Base-by-base conservation (phyloP, 1,140 invertebrate genomes). In the Colletes gigas region DNA sequence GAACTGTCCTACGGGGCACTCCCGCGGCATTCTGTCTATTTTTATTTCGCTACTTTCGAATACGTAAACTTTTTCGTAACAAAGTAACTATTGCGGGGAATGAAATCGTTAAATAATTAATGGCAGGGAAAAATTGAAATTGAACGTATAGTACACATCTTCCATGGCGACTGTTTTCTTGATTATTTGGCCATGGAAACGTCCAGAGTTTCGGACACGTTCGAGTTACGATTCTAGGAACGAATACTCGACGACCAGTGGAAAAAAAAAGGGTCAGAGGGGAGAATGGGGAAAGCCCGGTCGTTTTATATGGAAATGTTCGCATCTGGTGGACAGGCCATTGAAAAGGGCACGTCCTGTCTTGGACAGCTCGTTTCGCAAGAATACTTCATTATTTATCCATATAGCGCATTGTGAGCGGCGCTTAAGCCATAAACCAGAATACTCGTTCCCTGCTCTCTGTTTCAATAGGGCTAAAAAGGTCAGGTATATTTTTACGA, bases 321-420 rank as follows among this genome's bases (percentile, higher is more conserved):
- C 68, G 54, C 83, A 84, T 85, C 83, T 85, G 83, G 83, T 62
- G 47, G 68, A 77, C 69, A 81, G 68, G 57, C 68, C 59, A 68
- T 85, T 84, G 83, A 81, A 81, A 84, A 76, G 57, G 68, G 69
- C 19, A 39, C 76, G 66, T 60, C n/a, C 66, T 55, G 59, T 54
- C 41, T 55, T n/a, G 21, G n/a, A n/a, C n/a, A 41, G 19, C 9
- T 57, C 17, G 30, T 81, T 83, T 67, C 62, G 62, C 50, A 72
- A 81, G 80, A 85, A 80, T 84, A 62, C 44, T 62, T 85, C 63
- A 70, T 85, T 85, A 84, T 70, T 72, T 80, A 71, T 63, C 59
- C 44, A 72, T 76, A 41, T 19, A 57, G 52, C 5, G 14, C 44
- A 75, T 54, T 78, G 70, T 81, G 62, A 70, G 30, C 15, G 70